Percentiles rank a stretch among this genome's conserved stretches.
Conservation (phyloP, 2,113 vertebrate genomes). For the Progne subis region DNA sequence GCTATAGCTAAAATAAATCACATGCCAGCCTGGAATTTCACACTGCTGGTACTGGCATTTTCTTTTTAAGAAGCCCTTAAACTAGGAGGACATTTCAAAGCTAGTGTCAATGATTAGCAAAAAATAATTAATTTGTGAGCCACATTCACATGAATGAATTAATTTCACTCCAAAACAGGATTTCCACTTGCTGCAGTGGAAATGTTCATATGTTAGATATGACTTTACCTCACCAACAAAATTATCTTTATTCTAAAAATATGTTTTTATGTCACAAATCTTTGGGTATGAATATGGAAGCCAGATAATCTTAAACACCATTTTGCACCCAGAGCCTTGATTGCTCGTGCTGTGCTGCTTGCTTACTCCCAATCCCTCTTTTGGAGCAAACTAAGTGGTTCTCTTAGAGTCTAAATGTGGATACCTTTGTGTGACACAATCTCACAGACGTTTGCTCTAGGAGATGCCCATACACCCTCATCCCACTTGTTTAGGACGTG, state of each 20-base stretch:
- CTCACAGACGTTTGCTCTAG: background rate
- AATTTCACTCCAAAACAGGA: background rate
- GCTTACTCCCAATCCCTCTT: background rate
- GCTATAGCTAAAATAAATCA: background rate
- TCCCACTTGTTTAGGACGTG: background rate
- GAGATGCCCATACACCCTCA: background rate
- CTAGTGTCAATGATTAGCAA: background rate
- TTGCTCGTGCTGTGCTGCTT: background rate
- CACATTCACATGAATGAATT: background rate
- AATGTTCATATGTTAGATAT: background rate
- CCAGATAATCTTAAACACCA: background rate
- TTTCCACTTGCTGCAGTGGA: background rate
- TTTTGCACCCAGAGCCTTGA: background rate
- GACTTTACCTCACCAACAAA: background rate
- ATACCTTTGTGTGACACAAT: background rate
- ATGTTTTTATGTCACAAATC: background rate
- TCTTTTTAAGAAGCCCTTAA: background rate
- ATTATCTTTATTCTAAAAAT: background rate
- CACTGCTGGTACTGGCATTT: background rate
- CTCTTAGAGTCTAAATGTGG: background rate
- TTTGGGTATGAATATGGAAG: background rate
- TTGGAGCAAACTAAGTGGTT: background rate
- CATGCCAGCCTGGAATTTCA: background rate
- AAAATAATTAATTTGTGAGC: background rate
- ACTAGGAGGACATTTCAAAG: background rate